Evolutionary conservation across 2,113 vertebrate genomes (phyloP).

Genomic region (Nesogale talazaci): DNA sequence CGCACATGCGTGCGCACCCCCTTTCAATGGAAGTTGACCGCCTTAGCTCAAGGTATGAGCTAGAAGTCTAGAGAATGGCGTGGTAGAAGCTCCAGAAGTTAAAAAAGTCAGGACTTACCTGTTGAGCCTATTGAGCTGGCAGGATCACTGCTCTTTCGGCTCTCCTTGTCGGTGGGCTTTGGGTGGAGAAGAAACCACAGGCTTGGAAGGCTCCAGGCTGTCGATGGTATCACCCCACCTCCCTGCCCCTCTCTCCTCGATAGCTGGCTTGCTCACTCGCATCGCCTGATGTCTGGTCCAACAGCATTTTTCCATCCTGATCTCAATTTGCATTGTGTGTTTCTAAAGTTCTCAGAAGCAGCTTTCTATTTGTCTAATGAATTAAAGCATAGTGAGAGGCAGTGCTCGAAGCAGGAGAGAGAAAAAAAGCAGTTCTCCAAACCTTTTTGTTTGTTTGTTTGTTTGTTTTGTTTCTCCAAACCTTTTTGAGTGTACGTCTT

Average conservation of each 20-base stretch:
- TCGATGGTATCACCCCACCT: neutral
- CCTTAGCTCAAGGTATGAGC: conserved; percentile 15
- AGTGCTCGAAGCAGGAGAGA: neutral
- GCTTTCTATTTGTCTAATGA: fast-evolving
- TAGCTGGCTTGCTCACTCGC: fast-evolving
- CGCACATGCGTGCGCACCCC: neutral
- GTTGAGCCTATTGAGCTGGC: conserved; percentile 42
- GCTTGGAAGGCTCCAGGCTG: neutral
- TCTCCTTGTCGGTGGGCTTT: neutral
- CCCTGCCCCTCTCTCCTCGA: no score
- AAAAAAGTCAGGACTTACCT: neutral
- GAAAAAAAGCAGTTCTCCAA: no score
- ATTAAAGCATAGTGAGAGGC: neutral
- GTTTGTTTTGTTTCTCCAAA: no score
- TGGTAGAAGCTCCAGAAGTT: neutral
- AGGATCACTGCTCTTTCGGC: neutral
- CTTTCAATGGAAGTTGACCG: conserved; percentile 30
- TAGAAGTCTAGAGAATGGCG: neutral
- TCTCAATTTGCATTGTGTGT: neutral
- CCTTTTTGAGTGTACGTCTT: neutral
- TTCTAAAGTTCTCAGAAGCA: neutral
- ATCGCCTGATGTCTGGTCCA: fast-evolving
- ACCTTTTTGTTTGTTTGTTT: no score
- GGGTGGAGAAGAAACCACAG: neutral
- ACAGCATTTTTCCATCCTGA: neutral